phyloP scores from a whole-genome alignment of 2,888 invertebrate genomes.

The Ctena decussata region DNA sequence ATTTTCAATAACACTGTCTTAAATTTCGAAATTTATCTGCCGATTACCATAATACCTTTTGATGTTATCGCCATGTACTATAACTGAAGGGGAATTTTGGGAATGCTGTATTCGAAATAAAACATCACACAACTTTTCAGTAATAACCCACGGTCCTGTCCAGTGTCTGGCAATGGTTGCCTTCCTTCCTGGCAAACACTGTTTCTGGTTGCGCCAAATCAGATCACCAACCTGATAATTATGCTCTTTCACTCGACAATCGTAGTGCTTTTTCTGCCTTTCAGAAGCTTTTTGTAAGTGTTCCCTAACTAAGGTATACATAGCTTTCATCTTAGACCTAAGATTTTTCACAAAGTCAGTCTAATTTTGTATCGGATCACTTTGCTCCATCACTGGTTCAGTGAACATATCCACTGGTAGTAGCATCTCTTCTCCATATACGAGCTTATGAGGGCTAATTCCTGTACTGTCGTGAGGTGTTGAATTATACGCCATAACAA shows the following conservation, averaged over 20 bases:
- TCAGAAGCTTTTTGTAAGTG: not conserved
- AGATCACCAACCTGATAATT: not conserved
- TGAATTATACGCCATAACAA: conserved; percentile 10
- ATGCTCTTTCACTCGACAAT: not conserved
- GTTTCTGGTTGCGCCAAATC: not conserved
- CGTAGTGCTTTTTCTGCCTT: conserved; percentile 8
- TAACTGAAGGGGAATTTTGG: conserved; percentile 16
- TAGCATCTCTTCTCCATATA: not conserved
- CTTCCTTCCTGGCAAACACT: conserved; percentile 12
- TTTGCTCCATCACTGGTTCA: not conserved
- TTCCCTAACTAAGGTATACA: no score
- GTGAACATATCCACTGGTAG: not conserved
- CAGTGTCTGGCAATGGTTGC: conserved; percentile 23
- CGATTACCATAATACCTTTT: not conserved
- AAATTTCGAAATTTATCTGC: not conserved
- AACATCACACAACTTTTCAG: conserved; percentile 13
- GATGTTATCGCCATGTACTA: conserved; percentile 37
- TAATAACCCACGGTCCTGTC: conserved; percentile 44
- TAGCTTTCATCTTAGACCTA: not conserved
- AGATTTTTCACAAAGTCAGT: not conserved
- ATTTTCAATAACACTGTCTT: not conserved
- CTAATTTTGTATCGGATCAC: no score
- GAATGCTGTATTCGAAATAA: conserved; percentile 27
- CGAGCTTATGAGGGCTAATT: not conserved
- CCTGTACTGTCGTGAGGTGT: conserved; percentile 9